A percentile compares a stretch with the other conserved stretches of the same genome.
phyloP scores from a whole-genome alignment of 1,140 invertebrate species.

The Sitodiplosis mosellana region DNA sequence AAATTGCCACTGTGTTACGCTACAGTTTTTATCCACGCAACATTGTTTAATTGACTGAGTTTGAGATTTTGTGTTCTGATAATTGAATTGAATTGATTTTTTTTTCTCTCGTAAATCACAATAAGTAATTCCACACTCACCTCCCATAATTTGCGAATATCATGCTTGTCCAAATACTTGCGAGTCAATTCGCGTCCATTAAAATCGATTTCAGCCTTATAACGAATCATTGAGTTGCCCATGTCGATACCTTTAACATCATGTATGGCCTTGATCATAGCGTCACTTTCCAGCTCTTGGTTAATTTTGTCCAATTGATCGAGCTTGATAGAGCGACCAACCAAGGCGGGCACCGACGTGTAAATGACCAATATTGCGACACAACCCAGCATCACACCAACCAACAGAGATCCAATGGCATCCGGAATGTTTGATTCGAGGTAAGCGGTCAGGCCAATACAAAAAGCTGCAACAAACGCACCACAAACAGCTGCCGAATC shows the following conservation, averaged over 20 bases:
- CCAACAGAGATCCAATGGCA: conserved; percentile 59
- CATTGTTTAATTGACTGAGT: too few relatives aligned
- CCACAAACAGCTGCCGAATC: conserved; percentile 69
- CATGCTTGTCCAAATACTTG: conserved; percentile 58
- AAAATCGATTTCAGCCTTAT: conserved; percentile 83
- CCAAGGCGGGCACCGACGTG: conserved; percentile 59
- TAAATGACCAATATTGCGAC: conserved; percentile 77
- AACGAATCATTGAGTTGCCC: conserved; percentile 59
- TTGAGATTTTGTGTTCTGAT: too few relatives aligned
- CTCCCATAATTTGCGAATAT: conserved; percentile 48
- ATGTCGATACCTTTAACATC: conserved; percentile 84
- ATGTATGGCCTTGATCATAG: conserved; percentile 72
- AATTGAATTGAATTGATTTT: too few relatives aligned
- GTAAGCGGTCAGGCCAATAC: conserved; percentile 52
- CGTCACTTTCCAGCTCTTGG: conserved; percentile 56
- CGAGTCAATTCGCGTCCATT: conserved; percentile 70
- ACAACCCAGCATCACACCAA: conserved; percentile 54
- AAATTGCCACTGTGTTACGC: too few relatives aligned
- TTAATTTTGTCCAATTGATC: conserved; percentile 58
- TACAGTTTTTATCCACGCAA: too few relatives aligned
- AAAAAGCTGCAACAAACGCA: conserved; percentile 48
- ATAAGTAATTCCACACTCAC: conserved; percentile 26
- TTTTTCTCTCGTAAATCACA: too few relatives aligned
- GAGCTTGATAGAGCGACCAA: conserved; percentile 63
- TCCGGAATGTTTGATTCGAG: conserved; percentile 49